phyloP scores from a whole-genome alignment of 2,888 invertebrate genomes.

The Callinectes sapidus region DNA sequence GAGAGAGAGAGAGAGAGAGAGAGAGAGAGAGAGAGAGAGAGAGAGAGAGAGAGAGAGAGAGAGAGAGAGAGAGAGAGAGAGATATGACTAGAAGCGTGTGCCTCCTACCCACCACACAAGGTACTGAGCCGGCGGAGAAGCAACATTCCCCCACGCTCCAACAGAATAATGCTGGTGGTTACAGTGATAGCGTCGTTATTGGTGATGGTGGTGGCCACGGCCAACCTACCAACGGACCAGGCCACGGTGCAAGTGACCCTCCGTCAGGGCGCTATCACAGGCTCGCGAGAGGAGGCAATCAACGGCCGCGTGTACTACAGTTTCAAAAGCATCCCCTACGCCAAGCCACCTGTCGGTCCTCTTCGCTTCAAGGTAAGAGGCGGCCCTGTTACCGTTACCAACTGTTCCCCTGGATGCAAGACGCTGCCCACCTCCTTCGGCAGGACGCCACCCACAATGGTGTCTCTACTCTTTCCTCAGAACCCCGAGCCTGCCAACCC shows the following conservation, averaged over 20 bases:
- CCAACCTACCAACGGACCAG: neutral
- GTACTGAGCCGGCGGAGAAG: neutral
- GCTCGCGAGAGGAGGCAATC: neutral
- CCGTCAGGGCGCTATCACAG: neutral
- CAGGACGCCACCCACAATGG: neutral
- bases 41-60: no score
- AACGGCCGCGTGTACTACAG: neutral
- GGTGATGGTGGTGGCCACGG: neutral
- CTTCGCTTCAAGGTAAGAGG: constrained; percentile 19
- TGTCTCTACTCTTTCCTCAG: neutral
- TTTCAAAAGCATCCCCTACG: constrained; percentile 15
- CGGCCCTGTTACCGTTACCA: neutral
- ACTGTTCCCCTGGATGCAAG: neutral
- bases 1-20: no score
- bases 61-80: neutral
- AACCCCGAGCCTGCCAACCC: neutral
- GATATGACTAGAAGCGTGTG: neutral
- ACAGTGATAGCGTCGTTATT: neutral
- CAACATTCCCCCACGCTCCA: neutral
- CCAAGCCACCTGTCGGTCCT: constrained; percentile 3
- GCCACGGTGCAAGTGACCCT: neutral
- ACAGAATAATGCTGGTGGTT: neutral
- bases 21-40: no score
- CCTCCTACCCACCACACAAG: neutral
- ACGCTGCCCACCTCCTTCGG: neutral